phyloP scores from a whole-genome alignment of 2,797 vertebrate species.

The Scolopax bukidnonensis region DNA sequence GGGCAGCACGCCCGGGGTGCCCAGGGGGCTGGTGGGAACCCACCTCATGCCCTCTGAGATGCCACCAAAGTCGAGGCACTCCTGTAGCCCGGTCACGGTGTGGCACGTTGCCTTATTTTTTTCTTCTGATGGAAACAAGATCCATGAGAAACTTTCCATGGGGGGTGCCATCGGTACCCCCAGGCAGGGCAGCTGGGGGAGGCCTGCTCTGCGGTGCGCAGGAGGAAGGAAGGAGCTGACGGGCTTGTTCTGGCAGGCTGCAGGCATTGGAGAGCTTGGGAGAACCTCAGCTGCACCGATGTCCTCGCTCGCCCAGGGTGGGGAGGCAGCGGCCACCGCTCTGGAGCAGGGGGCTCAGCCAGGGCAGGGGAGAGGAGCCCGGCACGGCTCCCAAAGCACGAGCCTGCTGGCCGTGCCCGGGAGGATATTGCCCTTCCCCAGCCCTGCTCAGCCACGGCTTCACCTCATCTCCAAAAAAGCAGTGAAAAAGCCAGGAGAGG shows the following conservation, averaged over 20 bases:
- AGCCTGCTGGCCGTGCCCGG: background rate
- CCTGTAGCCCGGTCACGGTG: rapidly evolving
- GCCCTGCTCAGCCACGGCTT: background rate
- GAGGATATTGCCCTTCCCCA: rapidly evolving
- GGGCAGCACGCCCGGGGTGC: background rate
- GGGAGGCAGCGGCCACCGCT: background rate
- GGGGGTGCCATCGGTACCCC: background rate
- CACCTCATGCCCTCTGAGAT: rapidly evolving
- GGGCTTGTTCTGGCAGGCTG: background rate
- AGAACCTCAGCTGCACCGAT: background rate
- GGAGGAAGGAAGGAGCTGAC: background rate
- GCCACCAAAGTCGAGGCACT: background rate
- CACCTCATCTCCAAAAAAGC: background rate
- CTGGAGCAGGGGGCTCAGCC: background rate
- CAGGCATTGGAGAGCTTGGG: background rate
- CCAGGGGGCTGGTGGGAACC: background rate
- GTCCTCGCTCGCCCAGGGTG: rapidly evolving
- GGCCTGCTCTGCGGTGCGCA: rapidly evolving
- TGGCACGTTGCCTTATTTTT: background rate
- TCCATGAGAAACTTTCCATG: background rate
- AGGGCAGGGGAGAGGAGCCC: background rate
- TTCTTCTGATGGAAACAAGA: background rate
- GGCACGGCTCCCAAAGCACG: background rate
- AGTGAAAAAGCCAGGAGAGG: background rate
- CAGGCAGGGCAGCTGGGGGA: background rate